These are phyloP conservation scores for Charadrius vociferus DNA, from an alignment of 2,113 vertebrate species.

Conservation along the genomic window DNA sequence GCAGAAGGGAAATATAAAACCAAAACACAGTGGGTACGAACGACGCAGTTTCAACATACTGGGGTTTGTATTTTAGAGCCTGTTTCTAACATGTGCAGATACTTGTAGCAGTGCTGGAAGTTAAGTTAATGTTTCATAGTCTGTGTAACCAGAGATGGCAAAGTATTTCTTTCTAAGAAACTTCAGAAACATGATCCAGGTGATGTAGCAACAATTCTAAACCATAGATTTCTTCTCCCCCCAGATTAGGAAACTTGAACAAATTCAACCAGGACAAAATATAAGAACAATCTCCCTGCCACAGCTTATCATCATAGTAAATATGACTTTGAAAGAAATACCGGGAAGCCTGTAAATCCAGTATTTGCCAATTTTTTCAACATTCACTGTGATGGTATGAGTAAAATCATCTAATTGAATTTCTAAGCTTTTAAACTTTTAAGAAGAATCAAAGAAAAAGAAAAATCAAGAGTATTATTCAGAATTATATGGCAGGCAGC, in stretches of 20 bases:
- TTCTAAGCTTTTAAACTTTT: background rate
- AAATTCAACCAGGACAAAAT: background rate
- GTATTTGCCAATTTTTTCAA: background rate
- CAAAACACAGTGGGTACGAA: background rate
- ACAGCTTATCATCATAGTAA: background rate
- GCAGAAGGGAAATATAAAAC: background rate
- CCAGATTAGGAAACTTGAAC: background rate
- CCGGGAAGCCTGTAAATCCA: background rate
- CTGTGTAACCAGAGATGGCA: background rate
- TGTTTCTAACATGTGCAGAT: background rate
- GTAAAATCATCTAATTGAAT: too few species aligned
- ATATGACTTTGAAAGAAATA: background rate
- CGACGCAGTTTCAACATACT: background rate
- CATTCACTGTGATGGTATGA: background rate
- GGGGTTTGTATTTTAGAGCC: conserved; percentile 12
- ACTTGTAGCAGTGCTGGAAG: background rate
- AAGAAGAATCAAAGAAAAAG: background rate
- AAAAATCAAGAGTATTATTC: background rate
- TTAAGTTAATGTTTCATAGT: background rate
- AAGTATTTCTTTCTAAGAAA: background rate
- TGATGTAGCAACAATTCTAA: background rate
- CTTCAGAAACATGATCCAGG: background rate
- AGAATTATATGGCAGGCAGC: background rate
- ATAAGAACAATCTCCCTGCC: background rate
- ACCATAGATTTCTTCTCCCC: background rate